Evolutionary conservation across 2,888 invertebrate genomes (phyloP), one percentile per base, ranked within the genome.

Genomic region (Andricus curvator): DNA sequence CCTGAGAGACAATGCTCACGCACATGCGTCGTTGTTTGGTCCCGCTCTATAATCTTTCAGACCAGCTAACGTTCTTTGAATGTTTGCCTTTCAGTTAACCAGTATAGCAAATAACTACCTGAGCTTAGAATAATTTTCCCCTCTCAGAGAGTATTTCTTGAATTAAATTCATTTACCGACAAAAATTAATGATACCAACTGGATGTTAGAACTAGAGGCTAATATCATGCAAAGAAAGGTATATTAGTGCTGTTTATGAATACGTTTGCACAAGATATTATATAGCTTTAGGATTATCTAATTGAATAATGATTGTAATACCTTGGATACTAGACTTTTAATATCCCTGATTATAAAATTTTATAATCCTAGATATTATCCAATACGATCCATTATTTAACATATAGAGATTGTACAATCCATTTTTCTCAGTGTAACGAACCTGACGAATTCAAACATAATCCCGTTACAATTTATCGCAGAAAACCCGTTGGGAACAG

Each of bases 1-100:
- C 83, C 83, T 84, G 81, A 82, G 86, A 89, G 88, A 90, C 90
- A 90, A 90, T 90, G 90, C 89, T 68, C 78, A 81, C 82, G 77
- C 81, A 81, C 83, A 82, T 60, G 56, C 33, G 74, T 74, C 37
- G 74, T 74, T 74, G 74, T 74, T 74, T 67, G 67, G 41, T 29
- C 64, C 64, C 64, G 22, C 64, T 22, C 29, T 64, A 25, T 15
- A 64, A 29, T 64, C 25, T 64, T 64, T 64, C 29, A 64, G 22
- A 29, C 64, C 64, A 64, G 64, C 64, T 29, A 64, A 64, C 29
- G 64, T 67, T 67, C 67, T 67, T 44, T 67, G 41, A 44, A 74
- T 29, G 37, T 60, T 74, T n/a, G 56, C 56, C 33, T 74, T 74
- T 74, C n/a, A 60, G 33, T 22, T 74, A 51, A 22, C 51, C 33